Percentiles rank a stretch among this genome's conserved stretches.
Conservation (phyloP, 2,797 vertebrate species). For the Sebastes oblongus region DNA sequence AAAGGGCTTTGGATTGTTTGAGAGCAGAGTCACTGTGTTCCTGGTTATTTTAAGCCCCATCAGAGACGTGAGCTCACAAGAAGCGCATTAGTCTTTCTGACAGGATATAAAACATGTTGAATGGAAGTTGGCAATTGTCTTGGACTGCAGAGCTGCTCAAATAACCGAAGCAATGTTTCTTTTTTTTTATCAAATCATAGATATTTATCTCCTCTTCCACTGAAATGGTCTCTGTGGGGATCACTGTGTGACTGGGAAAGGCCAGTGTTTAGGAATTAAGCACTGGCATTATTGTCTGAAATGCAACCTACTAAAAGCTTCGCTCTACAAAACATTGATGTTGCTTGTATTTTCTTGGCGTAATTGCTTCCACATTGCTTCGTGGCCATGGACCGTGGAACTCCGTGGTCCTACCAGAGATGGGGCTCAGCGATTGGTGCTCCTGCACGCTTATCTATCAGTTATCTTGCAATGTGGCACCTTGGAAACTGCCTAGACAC, state of each 20-base stretch:
- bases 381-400: slow-evolving; percentile 14
- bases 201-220: slow-evolving; percentile 32
- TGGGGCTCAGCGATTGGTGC: background rate
- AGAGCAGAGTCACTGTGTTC: slow-evolving; percentile 31
- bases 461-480: slow-evolving; percentile 13
- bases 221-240: slow-evolving; percentile 6
- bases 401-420: background rate
- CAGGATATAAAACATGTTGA: slow-evolving; percentile 53
- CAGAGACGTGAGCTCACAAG: slow-evolving; percentile 39
- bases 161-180: slow-evolving; percentile 38
- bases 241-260: background rate
- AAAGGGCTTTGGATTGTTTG: slow-evolving; percentile 37
- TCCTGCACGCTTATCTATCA: slow-evolving; percentile 21
- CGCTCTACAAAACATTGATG: slow-evolving; percentile 30
- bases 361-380: slow-evolving; percentile 51
- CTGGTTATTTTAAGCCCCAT: slow-evolving; percentile 55
- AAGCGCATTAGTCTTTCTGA: slow-evolving; percentile 54
- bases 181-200: slow-evolving; percentile 42
- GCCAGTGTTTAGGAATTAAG: slow-evolving; percentile 17
- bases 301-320: background rate
- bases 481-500: slow-evolving; percentile 12
- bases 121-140: slow-evolving; percentile 47
- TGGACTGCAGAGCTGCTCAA: slow-evolving; percentile 20
- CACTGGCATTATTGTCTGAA: slow-evolving; percentile 10
- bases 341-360: slow-evolving; percentile 43